Conservation (phyloP, 2,888 invertebrate species). For the Drosophila niveifrons region DNA sequence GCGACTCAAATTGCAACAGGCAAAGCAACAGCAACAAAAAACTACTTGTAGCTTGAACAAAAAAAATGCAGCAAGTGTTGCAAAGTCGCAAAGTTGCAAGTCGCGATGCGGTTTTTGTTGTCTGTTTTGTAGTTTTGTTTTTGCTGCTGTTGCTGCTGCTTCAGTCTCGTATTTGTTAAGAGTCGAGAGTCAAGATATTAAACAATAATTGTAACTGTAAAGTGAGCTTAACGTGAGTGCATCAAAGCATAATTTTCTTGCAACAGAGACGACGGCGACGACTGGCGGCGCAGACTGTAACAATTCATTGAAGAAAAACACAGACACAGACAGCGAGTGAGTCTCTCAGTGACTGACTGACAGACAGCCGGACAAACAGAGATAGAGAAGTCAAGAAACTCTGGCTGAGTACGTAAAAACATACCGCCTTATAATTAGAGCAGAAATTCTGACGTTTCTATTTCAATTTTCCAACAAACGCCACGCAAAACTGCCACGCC, state of each 20-base stretch:
- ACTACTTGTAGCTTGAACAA: not conserved
- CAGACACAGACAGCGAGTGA: constrained; percentile 13
- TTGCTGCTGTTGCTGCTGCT: constrained; percentile 13
- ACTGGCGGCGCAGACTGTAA: constrained; percentile 45
- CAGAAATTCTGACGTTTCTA: constrained; percentile 86
- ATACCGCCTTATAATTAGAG: constrained; percentile 85
- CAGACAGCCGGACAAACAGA: constrained; percentile 30
- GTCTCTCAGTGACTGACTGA: constrained; percentile 12
- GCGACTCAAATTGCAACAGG: constrained; percentile 68
- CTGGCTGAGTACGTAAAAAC: constrained; percentile 68
- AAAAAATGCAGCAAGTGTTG: constrained; percentile 65
- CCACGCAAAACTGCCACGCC: constrained; percentile 82
- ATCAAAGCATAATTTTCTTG: constrained; percentile 82
- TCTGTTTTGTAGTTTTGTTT: constrained; percentile 9
- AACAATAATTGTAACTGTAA: constrained; percentile 82
- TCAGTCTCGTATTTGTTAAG: constrained; percentile 60
- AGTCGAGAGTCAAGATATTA: constrained; percentile 73
- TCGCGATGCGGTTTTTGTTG: constrained; percentile 13
- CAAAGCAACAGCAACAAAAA: constrained; percentile 37
- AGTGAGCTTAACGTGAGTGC: constrained; percentile 81
- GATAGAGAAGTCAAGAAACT: constrained; percentile 76
- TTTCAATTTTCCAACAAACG: constrained; percentile 83
- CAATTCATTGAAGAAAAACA: constrained; percentile 68
- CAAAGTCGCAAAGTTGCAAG: constrained; percentile 48
- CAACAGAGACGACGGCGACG: constrained; percentile 58